Evolutionary conservation across 2,888 invertebrate species (phyloP), one percentile per base, ranked within the genome.

Genomic region (Oxystoma pomonae): DNA sequence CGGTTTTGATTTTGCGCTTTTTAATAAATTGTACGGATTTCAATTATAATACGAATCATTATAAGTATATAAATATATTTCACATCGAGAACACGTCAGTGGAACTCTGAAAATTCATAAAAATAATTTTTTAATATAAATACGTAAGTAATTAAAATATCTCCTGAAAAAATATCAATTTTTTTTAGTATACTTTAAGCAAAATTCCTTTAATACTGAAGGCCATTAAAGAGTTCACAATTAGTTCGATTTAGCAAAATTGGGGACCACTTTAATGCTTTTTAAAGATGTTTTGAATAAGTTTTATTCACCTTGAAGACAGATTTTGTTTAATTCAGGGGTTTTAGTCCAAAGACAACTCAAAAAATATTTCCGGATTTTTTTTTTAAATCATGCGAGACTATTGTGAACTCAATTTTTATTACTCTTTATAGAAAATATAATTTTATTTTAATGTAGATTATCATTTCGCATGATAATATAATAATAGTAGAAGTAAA

Each of bases 1-100:
- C n/a, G n/a, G n/a, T n/a, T n/a, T n/a, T n/a, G n/a, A n/a, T n/a
- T n/a, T n/a, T n/a, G n/a, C n/a, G n/a, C n/a, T n/a, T n/a, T n/a
- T n/a, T n/a, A n/a, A n/a, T n/a, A n/a, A n/a, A n/a, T n/a, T n/a
- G n/a, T n/a, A n/a, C n/a, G n/a, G n/a, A n/a, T n/a, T n/a, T n/a
- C n/a, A n/a, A n/a, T n/a, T n/a, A n/a, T n/a, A n/a, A n/a, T n/a
- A n/a, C n/a, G n/a, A n/a, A n/a, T n/a, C n/a, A n/a, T n/a, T n/a
- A n/a, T n/a, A n/a, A 75, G 76, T 76, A 74, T 72, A 76, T 74
- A 76, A 74, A 75, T 72, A 73, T 78, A 79, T 78, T 78, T 78
- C 77, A 80, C 78, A 78, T 78, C 78, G 78, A 80, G 80, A 80
- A 80, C 80, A 80, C 80, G 80, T 80, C 78, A 78, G 80, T 80